phyloP scores from a whole-genome alignment of 2,797 vertebrate species.

The Threskiornis aethiopicus region DNA sequence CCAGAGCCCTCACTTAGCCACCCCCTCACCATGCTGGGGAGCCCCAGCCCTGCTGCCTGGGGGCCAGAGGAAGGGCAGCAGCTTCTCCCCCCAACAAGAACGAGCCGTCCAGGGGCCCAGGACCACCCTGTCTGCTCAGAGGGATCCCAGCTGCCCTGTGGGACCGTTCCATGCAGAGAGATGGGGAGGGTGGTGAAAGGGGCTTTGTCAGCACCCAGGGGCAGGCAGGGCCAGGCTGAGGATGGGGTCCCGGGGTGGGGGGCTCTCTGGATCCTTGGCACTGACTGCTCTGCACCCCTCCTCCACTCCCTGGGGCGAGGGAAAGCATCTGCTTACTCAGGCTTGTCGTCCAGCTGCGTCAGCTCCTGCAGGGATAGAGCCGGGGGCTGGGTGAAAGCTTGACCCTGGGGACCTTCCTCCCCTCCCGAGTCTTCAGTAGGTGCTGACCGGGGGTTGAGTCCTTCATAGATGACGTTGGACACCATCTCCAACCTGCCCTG shows the following conservation, averaged over 20 bases:
- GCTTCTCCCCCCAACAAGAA: background rate
- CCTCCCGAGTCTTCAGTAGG: constrained; percentile 20
- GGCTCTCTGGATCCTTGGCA: background rate
- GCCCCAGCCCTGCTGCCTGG: background rate
- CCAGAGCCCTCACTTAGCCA: background rate
- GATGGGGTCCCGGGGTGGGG: background rate
- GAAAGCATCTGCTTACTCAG: constrained; percentile 71
- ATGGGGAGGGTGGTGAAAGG: background rate
- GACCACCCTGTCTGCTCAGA: background rate
- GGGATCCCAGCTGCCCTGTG: background rate
- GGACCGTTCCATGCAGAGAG: background rate
- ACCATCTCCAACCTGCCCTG: constrained; percentile 83
- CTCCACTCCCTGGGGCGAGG: rapidly evolving
- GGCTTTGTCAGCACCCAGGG: background rate
- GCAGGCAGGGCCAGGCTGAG: background rate
- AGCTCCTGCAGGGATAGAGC: constrained; percentile 49
- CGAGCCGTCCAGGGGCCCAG: background rate
- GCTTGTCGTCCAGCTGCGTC: constrained; percentile 49
- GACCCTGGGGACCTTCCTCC: constrained; percentile 43
- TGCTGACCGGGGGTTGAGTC: constrained; percentile 62
- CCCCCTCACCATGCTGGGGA: background rate
- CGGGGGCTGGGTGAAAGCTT: constrained; percentile 45
- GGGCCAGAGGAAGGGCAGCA: background rate
- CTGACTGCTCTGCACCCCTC: background rate
- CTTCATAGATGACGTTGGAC: constrained; percentile 89